Percentiles rank a stretch among this genome's conserved stretches.
These are phyloP conservation scores for Scaptomyza montana DNA, from an alignment of 1,140 invertebrate species.

Conservation along the genomic window DNA sequence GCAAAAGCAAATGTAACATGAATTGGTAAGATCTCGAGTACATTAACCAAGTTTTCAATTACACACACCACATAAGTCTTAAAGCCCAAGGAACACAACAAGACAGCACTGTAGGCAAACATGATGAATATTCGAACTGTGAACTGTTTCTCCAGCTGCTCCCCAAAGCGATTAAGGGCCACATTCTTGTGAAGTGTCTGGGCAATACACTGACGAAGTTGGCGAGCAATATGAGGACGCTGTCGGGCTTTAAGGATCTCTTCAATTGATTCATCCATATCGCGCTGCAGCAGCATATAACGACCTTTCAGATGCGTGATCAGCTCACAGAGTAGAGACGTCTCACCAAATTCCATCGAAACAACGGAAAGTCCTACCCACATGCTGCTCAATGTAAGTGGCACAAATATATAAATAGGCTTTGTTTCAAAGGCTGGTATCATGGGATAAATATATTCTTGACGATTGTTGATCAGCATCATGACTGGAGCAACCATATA, in stretches of 20 bases:
- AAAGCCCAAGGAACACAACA: conserved; percentile 68
- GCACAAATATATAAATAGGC: conserved; percentile 55
- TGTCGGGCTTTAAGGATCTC: conserved; percentile 29
- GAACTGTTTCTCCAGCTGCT: conserved; percentile 60
- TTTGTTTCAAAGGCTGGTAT: conserved; percentile 50
- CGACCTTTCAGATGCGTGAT: conserved; percentile 65
- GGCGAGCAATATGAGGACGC: conserved; percentile 36
- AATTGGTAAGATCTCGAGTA: background rate
- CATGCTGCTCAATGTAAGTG: conserved; percentile 53
- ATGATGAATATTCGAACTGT: conserved; percentile 66
- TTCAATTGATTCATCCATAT: conserved; percentile 33
- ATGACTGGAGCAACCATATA: conserved; percentile 49
- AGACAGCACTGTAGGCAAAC: conserved; percentile 62
- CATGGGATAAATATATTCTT: conserved; percentile 64
- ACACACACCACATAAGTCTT: conserved; percentile 70
- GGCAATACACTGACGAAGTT: conserved; percentile 42
- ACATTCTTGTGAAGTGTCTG: conserved; percentile 54
- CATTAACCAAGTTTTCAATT: conserved; percentile 16
- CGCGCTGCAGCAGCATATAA: conserved; percentile 53
- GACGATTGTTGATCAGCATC: conserved; percentile 34
- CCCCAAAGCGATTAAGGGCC: conserved; percentile 52
- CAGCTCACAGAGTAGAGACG: conserved; percentile 58
- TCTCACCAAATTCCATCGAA: conserved; percentile 65
- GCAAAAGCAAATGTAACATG: background rate
- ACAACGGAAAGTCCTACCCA: conserved; percentile 66